phyloP scores from a whole-genome alignment of 2,113 vertebrate genomes.

The Halichoeres trimaculatus region DNA sequence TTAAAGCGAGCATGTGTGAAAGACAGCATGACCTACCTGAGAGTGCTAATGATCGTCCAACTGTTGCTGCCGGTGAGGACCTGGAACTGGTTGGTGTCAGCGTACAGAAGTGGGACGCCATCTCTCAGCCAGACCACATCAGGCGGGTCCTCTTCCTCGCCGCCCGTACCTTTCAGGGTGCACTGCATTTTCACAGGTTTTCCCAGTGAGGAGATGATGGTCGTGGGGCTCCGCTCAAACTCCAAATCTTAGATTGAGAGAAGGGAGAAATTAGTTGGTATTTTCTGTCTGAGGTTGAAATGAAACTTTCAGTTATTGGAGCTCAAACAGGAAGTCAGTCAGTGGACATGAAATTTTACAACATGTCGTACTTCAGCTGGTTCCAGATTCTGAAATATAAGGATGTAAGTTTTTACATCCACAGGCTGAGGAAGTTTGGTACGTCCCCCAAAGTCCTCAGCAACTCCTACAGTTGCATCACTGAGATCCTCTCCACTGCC shows the following conservation, averaged over 20 bases:
- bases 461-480: too few relatives aligned
- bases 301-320: neutral
- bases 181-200: slow-evolving; percentile 84
- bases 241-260: slow-evolving; percentile 60
- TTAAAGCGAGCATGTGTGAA: neutral
- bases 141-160: slow-evolving; percentile 74
- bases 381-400: neutral
- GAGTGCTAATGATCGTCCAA: slow-evolving; percentile 77
- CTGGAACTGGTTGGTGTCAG: slow-evolving; percentile 87
- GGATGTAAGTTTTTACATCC: too few relatives aligned
- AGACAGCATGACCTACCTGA: slow-evolving; percentile 58
- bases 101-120: slow-evolving; percentile 69
- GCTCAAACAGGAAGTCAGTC: neutral
- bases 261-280: neutral
- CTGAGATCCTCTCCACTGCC: too few relatives aligned
- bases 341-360: neutral
- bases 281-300: neutral
- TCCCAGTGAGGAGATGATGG: slow-evolving; percentile 86
- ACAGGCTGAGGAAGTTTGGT: too few relatives aligned
- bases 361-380: neutral
- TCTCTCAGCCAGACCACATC: slow-evolving; percentile 88
- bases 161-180: slow-evolving; percentile 68
- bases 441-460: too few relatives aligned
- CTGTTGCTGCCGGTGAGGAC: slow-evolving; percentile 81
- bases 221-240: slow-evolving; percentile 81